Conservation (phyloP, 1,140 invertebrate species). For the Ruditapes philippinarum region DNA sequence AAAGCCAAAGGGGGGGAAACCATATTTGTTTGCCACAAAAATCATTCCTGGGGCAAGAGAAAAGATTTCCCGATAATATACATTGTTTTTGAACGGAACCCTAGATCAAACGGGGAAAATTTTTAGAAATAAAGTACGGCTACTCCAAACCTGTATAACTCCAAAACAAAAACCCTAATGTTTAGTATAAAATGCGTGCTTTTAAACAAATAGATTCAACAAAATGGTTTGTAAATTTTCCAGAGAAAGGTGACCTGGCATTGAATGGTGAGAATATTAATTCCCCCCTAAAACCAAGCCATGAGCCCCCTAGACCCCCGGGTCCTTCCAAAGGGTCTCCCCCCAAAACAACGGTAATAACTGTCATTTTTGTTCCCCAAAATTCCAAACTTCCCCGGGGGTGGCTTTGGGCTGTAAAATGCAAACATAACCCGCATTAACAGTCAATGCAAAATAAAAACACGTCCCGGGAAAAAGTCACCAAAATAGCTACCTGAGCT, state of each 20-base stretch:
- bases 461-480: slow-evolving; percentile 86
- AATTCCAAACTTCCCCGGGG: slow-evolving; percentile 90
- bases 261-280: slow-evolving; percentile 28
- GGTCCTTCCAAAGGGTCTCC: slow-evolving; percentile 91
- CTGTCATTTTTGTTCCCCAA: slow-evolving; percentile 87
- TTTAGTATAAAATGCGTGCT: too few relatives aligned
- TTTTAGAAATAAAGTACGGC: neutral
- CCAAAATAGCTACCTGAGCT: slow-evolving; percentile 90
- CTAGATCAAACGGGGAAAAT: neutral
- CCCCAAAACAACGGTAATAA: slow-evolving; percentile 93
- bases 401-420: slow-evolving; percentile 93
- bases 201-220: slow-evolving; percentile 90
- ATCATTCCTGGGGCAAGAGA: slow-evolving; percentile 84
- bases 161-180: too few relatives aligned
- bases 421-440: slow-evolving; percentile 94
- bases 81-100: slow-evolving; percentile 89
- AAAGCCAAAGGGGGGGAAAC: slow-evolving; percentile 91
- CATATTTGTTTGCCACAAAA: slow-evolving; percentile 88
- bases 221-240: slow-evolving; percentile 92
- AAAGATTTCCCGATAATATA: slow-evolving; percentile 81
- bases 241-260: slow-evolving; percentile 89
- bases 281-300: slow-evolving; percentile 21
- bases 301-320: slow-evolving; percentile 86
- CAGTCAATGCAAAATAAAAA: slow-evolving; percentile 88
- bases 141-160: too few relatives aligned